Evolutionary conservation across 2,888 invertebrate species (phyloP).

Genomic region (Rhogogaster chlorosoma): DNA sequence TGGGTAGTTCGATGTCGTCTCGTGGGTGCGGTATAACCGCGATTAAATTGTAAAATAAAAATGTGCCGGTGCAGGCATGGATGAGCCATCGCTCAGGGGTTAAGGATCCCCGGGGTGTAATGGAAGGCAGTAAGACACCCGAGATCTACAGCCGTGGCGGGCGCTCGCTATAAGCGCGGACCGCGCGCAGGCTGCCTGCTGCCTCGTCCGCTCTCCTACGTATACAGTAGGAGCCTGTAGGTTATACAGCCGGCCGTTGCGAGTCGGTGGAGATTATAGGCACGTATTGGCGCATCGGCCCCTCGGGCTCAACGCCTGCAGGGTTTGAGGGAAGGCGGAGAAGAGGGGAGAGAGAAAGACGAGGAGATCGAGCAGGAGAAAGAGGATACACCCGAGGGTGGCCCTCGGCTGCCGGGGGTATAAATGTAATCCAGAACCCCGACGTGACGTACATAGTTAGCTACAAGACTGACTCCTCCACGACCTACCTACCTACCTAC

Average conservation of each 20-base stretch:
- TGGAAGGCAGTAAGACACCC: conserved; percentile 58
- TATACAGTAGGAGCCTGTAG: neutral
- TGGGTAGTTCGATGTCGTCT: conserved; percentile 31
- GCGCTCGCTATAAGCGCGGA: neutral
- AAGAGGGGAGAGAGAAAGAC: conserved; percentile 2
- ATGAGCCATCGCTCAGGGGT: conserved; percentile 65
- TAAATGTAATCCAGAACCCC: conserved; percentile 76
- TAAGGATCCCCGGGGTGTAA: conserved; percentile 66
- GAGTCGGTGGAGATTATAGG: conserved; percentile 70
- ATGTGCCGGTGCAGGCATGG: conserved; percentile 57
- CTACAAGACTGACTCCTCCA: conserved; percentile 47
- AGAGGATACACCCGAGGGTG: conserved; percentile 46
- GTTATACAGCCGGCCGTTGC: conserved; percentile 26
- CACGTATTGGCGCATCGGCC: conserved; percentile 77
- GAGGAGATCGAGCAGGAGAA: conserved; percentile 12
- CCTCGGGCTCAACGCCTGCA: conserved; percentile 65
- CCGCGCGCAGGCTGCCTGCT: neutral
- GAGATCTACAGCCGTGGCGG: conserved; percentile 49
- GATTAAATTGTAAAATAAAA: conserved; percentile 51
- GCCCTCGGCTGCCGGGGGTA: conserved; percentile 61
- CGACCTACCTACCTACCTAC: conserved; percentile 22
- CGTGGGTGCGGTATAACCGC: conserved; percentile 44
- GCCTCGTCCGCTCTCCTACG: neutral
- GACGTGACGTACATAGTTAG: conserved; percentile 73
- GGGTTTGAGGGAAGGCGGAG: conserved; percentile 17